Conservation (phyloP, 1,140 invertebrate species). For the Brachionus manjavacas region DNA sequence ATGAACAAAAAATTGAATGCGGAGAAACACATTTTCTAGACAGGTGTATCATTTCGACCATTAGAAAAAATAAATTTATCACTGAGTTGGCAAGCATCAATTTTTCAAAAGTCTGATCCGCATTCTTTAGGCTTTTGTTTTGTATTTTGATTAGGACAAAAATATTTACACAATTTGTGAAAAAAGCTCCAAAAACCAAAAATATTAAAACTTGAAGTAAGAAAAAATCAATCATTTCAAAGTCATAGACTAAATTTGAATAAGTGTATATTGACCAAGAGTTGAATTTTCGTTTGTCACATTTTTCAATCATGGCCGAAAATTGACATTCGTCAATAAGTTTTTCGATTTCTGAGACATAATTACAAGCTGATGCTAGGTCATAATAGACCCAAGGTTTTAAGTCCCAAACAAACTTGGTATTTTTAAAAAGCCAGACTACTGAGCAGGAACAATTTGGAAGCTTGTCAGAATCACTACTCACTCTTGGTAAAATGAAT, state of each 20-base stretch:
- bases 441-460: background rate
- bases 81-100: background rate
- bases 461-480: background rate
- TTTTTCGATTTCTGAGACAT: background rate
- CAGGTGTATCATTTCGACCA: background rate
- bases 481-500: background rate
- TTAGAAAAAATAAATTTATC: background rate
- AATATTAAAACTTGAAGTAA: background rate
- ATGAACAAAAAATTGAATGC: background rate
- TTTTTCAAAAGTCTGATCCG: background rate
- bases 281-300: background rate
- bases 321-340: background rate
- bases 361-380: background rate
- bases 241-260: background rate
- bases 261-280: background rate
- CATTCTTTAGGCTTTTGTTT: background rate
- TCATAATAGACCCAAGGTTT: too few relatives aligned
- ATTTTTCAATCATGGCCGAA: background rate
- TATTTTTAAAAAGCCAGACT: background rate
- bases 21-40: background rate
- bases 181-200: background rate
- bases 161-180: background rate
- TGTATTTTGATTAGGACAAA: background rate
- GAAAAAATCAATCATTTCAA: background rate
- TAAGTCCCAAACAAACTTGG: background rate